Base-by-base conservation (phyloP, 1,140 invertebrate genomes). In the Scylla paramamosain region DNA sequence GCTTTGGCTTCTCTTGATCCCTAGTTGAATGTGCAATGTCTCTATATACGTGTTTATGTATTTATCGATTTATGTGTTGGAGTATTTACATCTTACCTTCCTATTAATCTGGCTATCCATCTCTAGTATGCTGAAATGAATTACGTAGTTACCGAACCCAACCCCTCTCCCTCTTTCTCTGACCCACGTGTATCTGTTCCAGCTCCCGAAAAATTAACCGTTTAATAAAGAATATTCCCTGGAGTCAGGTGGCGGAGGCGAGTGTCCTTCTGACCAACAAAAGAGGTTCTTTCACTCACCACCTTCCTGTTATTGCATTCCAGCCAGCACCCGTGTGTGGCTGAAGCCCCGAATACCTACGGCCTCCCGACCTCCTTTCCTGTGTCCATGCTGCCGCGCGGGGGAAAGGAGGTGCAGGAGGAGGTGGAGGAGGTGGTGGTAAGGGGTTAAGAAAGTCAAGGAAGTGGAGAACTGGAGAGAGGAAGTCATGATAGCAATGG, bases 231-330 rank as follows among this genome's bases (percentile, higher is more conserved):
- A 77, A 77, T n/a, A 20, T 77, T 77, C n/a, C 6, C 67, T 20
- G 67, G 67, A 20, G 67, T n/a, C 67, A 20, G 67, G 67, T 77
- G 25, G 20, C 67, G 67, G 20, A 77, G 20, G 67, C 67, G 67
- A 77, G 20, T 77, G 67, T 77, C 67, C 67, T 77, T 77, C 67
- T 77, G 67, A 77, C 67, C 67, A 77, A 77, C 67, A 77, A 77
- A 77, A 77, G 67, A n/a, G 67, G 67, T 77, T 77, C 67, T 77
- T 77, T 77, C 67, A 77, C 67, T 77, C 67, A 77, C 67, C 67
- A 77, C 67, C 67, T 77, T 77, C 67, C 67, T 77, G 67, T 77
- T 77, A 77, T 77, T 77, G 67, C 67, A 77, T 77, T 77, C 67
- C 67, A 77, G 20, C 6, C 67, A 7, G n/a, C 67, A 20, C 25